These are phyloP conservation scores for Adoxophyes honmai DNA, from an alignment of 1,140 invertebrate species.

Conservation along the genomic window DNA sequence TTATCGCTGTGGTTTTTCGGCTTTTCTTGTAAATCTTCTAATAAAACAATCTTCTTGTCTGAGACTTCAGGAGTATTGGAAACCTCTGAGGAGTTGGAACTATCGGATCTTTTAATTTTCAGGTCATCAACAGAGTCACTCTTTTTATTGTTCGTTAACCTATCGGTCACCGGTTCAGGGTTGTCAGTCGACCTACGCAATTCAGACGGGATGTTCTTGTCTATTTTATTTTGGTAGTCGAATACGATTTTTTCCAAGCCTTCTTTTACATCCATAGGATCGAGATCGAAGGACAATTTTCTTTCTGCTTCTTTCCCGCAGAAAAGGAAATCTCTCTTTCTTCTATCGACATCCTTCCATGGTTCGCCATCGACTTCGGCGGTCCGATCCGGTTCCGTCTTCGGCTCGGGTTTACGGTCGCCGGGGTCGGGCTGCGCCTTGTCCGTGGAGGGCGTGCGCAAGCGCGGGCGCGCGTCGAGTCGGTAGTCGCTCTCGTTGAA, in stretches of 20 bases:
- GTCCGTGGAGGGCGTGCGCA: constrained; percentile 52
- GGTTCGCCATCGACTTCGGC: constrained; percentile 11
- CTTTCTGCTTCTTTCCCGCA: constrained; percentile 13
- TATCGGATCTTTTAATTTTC: constrained; percentile 1
- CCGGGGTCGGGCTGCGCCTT: constrained; percentile 29
- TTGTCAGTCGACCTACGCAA: background rate
- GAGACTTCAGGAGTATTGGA: background rate
- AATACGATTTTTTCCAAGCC: constrained; percentile 2
- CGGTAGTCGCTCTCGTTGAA: constrained; percentile 40
- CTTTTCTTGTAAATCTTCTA: background rate
- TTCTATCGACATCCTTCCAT: constrained; percentile 19
- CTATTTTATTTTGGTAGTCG: background rate
- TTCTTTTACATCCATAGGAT: constrained; percentile 1
- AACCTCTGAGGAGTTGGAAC: background rate
- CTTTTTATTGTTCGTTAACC: background rate
- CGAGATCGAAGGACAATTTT: background rate
- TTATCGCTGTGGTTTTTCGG: background rate
- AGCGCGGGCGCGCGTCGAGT: constrained; percentile 36
- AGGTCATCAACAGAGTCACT: background rate
- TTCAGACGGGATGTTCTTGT: background rate
- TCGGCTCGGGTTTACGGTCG: constrained; percentile 22
- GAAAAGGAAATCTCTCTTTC: constrained; percentile 28
- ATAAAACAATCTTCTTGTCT: background rate
- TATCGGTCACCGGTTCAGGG: background rate
- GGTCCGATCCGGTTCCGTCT: constrained; percentile 12